Evolutionary conservation across 2,888 invertebrate species (phyloP), one percentile per base, ranked within the genome.

Genomic region (Drosophila acutilabella): DNA sequence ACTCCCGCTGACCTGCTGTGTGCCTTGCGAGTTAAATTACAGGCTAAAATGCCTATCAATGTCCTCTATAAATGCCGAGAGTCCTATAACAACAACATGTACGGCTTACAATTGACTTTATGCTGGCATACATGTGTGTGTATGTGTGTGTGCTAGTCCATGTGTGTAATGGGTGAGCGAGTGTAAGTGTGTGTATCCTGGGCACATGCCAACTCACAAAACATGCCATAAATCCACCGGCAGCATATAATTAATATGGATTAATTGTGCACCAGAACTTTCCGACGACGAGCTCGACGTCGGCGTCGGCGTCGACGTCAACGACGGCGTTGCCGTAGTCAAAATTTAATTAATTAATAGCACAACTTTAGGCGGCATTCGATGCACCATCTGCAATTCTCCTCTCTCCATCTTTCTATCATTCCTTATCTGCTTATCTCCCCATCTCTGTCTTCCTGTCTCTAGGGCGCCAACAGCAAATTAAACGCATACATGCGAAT

Each of bases 241-340:
- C 78, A 75, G 69, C 81, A 78, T 83, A 88, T 82, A 88, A 89
- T 89, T 89, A 88, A 88, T 88, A 89, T 78, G 88, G 87, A 89
- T 89, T 88, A 88, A 88, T 88, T 85, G 88, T 87, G 70, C 81
- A 81, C 78, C 84, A 87, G 74, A 78, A 86, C 78, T 81, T 81
- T 81, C 74, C 62, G 54, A 56, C 76, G 44, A 53, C 73, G 8
- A 47, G n/a, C n/a, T 14, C 74, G 42, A 45, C 71, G 33, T 26
- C 74, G n/a, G n/a, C n/a, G n/a, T n/a, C n/a, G n/a, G n/a, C n/a
- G n/a, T n/a, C n/a, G 42, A 38, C 71, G 33, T 26, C 26, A 40
- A 44, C 77, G 47, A 38, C 71, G 59, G 30, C 42, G 61, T 56
- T 41, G 50, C 65, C 66, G 60, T 61, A 82, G 81, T 81, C 83